A percentile compares a stretch with the other conserved stretches of the same genome.
Evolutionary conservation across 35 echinoderm and acorn worm genomes (phyloP).

Genomic region (Eucidaris tribuloides): DNA sequence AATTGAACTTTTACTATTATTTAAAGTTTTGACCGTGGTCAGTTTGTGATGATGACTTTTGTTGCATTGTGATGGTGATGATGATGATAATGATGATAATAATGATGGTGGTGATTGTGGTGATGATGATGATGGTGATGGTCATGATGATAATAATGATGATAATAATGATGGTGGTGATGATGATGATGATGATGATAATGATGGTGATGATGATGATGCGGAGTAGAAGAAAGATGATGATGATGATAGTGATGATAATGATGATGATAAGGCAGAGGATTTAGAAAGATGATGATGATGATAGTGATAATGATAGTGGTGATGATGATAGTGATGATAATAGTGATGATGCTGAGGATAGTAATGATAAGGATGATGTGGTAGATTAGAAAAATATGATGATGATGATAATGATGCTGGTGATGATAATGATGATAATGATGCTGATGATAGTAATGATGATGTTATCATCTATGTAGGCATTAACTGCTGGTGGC

Average conservation of each 20-base stretch:
- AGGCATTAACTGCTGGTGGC: conserved; percentile 35
- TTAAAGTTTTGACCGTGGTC: background rate
- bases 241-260: background rate
- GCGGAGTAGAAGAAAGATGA: background rate
- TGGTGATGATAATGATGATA: background rate
- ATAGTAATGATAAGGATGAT: background rate
- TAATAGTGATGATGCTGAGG: background rate
- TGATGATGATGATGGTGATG: background rate
- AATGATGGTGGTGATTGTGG: background rate
- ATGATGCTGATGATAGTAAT: background rate
- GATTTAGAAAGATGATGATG: background rate
- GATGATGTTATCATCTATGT: too few relatives aligned
- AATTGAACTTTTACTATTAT: background rate
- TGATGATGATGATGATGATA: background rate
- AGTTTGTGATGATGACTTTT: background rate
- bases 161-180: background rate
- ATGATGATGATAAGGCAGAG: background rate
- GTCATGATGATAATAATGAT: background rate
- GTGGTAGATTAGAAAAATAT: background rate
- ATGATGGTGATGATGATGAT: too few relatives aligned
- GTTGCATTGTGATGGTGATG: background rate
- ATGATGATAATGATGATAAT: background rate
- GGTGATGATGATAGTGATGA: background rate
- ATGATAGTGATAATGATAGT: background rate
- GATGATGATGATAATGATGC: background rate